phyloP scores from a whole-genome alignment of 2,113 vertebrate genomes.

The Nestor notabilis region DNA sequence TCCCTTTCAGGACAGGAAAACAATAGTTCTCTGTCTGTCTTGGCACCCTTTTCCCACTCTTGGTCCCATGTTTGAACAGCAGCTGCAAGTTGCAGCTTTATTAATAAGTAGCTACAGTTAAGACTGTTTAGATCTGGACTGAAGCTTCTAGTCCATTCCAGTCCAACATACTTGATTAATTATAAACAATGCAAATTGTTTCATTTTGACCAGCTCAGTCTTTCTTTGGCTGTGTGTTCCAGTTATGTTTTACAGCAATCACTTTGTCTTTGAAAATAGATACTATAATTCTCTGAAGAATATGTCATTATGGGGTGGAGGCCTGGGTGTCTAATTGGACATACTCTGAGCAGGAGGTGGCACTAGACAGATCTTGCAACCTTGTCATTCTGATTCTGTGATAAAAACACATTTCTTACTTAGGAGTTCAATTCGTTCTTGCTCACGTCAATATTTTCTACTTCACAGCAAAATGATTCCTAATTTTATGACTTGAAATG shows the following conservation, averaged over 20 bases:
- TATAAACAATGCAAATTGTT: constrained; percentile 18
- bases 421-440: background rate
- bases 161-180: background rate
- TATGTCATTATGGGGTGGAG: background rate
- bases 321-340: background rate
- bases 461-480: background rate
- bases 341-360: background rate
- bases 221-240: background rate
- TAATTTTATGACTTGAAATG: background rate
- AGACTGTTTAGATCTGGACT: background rate
- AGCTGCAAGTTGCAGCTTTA: background rate
- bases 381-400: background rate
- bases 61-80: background rate
- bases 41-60: background rate
- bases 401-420: background rate
- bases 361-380: background rate
- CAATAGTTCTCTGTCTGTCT: background rate
- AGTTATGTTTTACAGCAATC: background rate
- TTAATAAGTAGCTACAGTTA: background rate
- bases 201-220: background rate
- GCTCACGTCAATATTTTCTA: background rate
- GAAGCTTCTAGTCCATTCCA: background rate
- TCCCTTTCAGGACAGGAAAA: background rate
- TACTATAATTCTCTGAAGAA: background rate
- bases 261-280: background rate